These are phyloP conservation scores for Drosophila sucinea DNA, from an alignment of 1,140 invertebrate species.

Conservation along the genomic window DNA sequence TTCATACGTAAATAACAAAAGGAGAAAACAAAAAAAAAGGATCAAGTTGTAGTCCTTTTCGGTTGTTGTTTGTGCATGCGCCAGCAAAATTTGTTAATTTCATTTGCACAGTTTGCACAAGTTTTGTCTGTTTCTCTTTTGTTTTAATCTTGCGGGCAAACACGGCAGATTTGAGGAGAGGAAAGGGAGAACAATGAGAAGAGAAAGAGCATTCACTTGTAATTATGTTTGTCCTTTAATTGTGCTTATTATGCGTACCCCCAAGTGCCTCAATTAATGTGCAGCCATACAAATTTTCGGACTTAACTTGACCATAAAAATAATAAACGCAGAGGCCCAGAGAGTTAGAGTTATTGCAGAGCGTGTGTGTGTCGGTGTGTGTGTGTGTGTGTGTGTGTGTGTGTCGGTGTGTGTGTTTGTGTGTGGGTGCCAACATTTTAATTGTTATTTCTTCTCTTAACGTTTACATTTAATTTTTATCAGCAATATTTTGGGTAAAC, in stretches of 20 bases:
- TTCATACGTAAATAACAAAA: conserved; percentile 72
- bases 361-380: conserved; percentile 5
- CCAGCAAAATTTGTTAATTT: conserved; percentile 75
- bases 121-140: conserved; percentile 40
- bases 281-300: conserved; percentile 33
- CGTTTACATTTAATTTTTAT: conserved; percentile 41
- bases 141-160: conserved; percentile 39
- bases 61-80: conserved; percentile 56
- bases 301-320: conserved; percentile 28
- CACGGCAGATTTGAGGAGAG: not conserved
- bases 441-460: conserved; percentile 21
- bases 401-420: conserved; percentile 38
- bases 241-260: conserved; percentile 77
- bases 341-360: not conserved
- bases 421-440: conserved; percentile 23
- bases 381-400: conserved; percentile 6
- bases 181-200: not conserved
- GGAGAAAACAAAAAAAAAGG: conserved; percentile 21
- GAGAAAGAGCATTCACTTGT: conserved; percentile 44
- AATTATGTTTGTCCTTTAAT: conserved; percentile 81
- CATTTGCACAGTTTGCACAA: conserved; percentile 74
- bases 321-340: not conserved
- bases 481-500: conserved; percentile 38
- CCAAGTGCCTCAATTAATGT: conserved; percentile 80
- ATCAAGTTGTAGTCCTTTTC: conserved; percentile 11